Evolutionary conservation across 2,888 invertebrate genomes (phyloP).

Genomic region (Eupithecia insigniata): DNA sequence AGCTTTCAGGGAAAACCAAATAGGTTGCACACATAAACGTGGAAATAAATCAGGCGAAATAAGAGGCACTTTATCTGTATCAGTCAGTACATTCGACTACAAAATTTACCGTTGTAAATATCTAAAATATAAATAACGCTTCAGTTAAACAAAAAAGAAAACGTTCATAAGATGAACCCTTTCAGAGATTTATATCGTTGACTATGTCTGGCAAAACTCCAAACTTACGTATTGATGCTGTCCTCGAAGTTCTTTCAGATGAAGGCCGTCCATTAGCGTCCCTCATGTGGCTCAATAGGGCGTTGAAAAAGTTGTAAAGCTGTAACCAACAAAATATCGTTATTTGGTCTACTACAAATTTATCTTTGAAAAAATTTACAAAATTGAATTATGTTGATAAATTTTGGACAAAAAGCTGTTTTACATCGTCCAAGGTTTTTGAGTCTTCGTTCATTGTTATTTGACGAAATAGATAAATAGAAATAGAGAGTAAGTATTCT

Average conservation of each 20-base stretch:
- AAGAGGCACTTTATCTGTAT: background rate
- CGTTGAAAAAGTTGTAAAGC: conserved; percentile 97
- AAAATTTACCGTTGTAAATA: background rate
- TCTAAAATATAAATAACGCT: background rate
- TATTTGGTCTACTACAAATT: background rate
- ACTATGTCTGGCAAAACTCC: conserved; percentile 3
- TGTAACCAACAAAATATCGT: conserved; percentile 75
- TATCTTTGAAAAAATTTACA: background rate
- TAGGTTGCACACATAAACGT: background rate
- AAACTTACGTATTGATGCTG: conserved; percentile 82
- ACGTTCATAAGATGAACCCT: background rate
- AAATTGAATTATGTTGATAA: background rate
- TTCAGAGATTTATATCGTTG: background rate
- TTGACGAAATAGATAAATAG: too few species aligned
- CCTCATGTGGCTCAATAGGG: conserved; percentile 93
- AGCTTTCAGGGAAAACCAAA: conserved; percentile 13
- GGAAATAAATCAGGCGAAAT: background rate
- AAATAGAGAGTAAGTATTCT: background rate
- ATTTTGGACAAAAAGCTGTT: background rate
- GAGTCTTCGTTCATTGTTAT: background rate
- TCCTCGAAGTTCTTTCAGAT: conserved; percentile 86
- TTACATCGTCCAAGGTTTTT: background rate
- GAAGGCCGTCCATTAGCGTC: conserved; percentile 85
- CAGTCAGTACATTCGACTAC: background rate
- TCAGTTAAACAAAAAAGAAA: background rate